Conservation (phyloP, 92 coral and sea anemone species). For the Scolanthus callimorphus region DNA sequence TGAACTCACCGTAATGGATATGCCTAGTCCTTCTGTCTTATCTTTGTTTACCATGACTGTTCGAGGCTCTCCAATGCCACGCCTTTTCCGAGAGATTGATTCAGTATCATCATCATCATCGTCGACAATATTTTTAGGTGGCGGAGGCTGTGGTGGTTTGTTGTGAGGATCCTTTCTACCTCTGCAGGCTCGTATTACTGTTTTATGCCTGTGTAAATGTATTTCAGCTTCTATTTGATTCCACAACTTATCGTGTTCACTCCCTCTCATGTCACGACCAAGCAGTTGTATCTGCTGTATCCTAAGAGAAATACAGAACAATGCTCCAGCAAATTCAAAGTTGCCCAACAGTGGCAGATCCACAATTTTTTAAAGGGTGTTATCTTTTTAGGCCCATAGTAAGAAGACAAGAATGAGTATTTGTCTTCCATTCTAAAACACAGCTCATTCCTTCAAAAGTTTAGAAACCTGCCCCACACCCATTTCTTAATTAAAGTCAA, state of each 20-base stretch:
- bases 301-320: slow-evolving; percentile 22
- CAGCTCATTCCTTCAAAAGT: no score
- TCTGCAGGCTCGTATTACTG: slow-evolving; percentile 96
- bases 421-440: no score
- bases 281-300: slow-evolving; percentile 97
- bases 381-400: background rate
- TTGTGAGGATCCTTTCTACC: slow-evolving; percentile 95
- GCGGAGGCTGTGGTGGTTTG: slow-evolving; percentile 96
- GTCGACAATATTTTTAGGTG: slow-evolving; percentile 27
- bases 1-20: slow-evolving; percentile 85
- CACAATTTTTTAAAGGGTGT: no score
- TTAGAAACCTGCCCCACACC: no score
- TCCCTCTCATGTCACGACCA: slow-evolving; percentile 95
- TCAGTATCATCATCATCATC: slow-evolving; percentile 74
- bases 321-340: no score
- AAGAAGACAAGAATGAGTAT: background rate
- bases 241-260: slow-evolving; percentile 91
- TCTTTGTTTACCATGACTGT: slow-evolving; percentile 75
- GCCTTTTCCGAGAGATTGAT: slow-evolving; percentile 68
- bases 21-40: slow-evolving; percentile 91
- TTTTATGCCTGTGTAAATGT: slow-evolving; percentile 94
- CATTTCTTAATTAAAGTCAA: no score
- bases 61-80: slow-evolving; percentile 97
- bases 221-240: slow-evolving; percentile 99
- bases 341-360: no score